Evolutionary conservation across 2,797 vertebrate species (phyloP).

Genomic region (Anableps anableps): DNA sequence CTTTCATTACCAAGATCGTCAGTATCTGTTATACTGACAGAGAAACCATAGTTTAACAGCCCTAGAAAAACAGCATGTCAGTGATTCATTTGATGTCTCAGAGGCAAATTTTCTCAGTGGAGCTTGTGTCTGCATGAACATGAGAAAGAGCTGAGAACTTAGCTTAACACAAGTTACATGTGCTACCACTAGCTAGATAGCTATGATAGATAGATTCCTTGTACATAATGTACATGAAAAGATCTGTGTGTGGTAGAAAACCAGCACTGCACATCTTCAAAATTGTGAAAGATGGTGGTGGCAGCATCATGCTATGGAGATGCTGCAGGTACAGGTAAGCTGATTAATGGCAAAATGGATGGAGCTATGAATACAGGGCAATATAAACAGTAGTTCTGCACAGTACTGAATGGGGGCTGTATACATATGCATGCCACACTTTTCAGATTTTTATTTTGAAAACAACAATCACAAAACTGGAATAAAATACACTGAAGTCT

Average conservation of each 20-base stretch:
- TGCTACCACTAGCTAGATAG: background rate
- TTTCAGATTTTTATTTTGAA: background rate
- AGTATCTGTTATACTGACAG: background rate
- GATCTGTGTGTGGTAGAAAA: no score
- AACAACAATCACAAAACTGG: background rate
- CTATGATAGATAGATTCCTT: no score
- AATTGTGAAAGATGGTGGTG: no score
- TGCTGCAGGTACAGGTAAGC: background rate
- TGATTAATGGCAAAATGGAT: background rate
- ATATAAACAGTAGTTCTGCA: background rate
- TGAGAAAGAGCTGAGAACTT: background rate
- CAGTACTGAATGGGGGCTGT: background rate
- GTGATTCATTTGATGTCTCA: background rate
- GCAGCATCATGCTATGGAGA: background rate
- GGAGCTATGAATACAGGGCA: background rate
- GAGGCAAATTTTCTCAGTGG: no score
- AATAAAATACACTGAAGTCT: background rate
- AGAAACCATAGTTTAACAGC: background rate
- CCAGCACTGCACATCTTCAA: no score
- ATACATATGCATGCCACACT: background rate
- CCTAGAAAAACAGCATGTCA: background rate
- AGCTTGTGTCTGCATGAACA: background rate
- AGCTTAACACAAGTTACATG: no score
- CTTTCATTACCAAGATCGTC: background rate
- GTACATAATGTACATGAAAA: no score